These are phyloP conservation scores for Neodon shergylaensis DNA, from an alignment of 2,113 vertebrate species.

Conservation along the genomic window DNA sequence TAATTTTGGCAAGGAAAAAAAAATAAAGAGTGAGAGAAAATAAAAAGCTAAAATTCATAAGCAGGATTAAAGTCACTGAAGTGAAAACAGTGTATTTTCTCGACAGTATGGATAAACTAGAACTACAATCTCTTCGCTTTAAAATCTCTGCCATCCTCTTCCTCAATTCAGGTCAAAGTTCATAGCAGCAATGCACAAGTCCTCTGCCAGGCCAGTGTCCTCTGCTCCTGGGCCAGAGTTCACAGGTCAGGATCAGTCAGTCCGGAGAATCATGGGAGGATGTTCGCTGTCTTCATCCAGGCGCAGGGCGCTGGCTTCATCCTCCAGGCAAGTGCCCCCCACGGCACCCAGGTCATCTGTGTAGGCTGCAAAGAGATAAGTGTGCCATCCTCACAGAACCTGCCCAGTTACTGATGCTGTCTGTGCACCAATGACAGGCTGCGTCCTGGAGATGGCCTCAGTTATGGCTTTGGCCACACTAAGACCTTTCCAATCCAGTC, in stretches of 20 bases:
- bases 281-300: conserved; percentile 98
- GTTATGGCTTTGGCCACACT: too few species aligned
- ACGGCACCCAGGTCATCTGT: conserved; percentile 95
- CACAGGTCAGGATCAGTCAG: conserved; percentile 89
- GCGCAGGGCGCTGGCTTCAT: conserved; percentile 91
- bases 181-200: conserved; percentile 91
- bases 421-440: too few species aligned
- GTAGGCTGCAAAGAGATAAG: conserved; percentile 88
- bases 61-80: conserved; percentile 86
- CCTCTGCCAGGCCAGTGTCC: conserved; percentile 82
- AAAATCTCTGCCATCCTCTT: conserved; percentile 88
- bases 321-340: conserved; percentile 93
- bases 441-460: neutral
- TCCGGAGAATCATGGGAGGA: conserved; percentile 97
- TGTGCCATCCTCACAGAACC: neutral
- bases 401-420: neutral
- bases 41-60: conserved; percentile 85
- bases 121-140: conserved; percentile 80
- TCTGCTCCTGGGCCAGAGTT: neutral
- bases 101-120: conserved; percentile 86
- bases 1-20: conserved; percentile 85
- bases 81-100: conserved; percentile 84
- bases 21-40: conserved; percentile 51
- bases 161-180: conserved; percentile 87
- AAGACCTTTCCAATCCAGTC: neutral